phyloP scores from a whole-genome alignment of 1,140 invertebrate species.

The Lasaia peninsularis region DNA sequence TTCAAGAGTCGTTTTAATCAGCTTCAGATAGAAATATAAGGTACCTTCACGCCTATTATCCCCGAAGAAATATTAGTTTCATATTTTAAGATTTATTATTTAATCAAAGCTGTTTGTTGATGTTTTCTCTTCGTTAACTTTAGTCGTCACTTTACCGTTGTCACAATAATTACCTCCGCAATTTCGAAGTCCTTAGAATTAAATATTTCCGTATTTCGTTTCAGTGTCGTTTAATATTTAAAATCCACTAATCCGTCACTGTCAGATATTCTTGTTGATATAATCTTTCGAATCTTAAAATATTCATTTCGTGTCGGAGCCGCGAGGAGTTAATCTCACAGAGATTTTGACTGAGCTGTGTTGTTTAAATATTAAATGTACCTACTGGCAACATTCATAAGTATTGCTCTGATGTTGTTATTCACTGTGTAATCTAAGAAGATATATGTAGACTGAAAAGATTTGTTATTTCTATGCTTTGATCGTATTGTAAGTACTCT shows the following conservation, averaged over 20 bases:
- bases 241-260: conserved; percentile 6
- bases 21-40: no score
- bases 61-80: no score
- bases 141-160: not conserved
- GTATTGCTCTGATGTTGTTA: conserved; percentile 1
- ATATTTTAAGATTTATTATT: no score
- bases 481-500: no score
- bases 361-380: conserved; percentile 10
- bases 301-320: conserved; percentile 5
- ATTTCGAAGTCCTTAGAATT: not conserved
- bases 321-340: conserved; percentile 9
- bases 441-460: no score
- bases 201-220: not conserved
- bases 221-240: conserved; percentile 6
- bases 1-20: no score
- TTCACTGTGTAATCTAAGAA: not conserved
- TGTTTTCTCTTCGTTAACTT: no score
- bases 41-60: no score
- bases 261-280: conserved; percentile 6
- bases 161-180: not conserved
- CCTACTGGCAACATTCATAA: conserved; percentile 5
- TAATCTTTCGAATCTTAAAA: conserved; percentile 14
- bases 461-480: no score
- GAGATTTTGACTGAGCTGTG: not conserved
- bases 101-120: no score